Evolutionary conservation across 2,113 vertebrate genomes (phyloP).

Genomic region (Nyctibius bracteatus): DNA sequence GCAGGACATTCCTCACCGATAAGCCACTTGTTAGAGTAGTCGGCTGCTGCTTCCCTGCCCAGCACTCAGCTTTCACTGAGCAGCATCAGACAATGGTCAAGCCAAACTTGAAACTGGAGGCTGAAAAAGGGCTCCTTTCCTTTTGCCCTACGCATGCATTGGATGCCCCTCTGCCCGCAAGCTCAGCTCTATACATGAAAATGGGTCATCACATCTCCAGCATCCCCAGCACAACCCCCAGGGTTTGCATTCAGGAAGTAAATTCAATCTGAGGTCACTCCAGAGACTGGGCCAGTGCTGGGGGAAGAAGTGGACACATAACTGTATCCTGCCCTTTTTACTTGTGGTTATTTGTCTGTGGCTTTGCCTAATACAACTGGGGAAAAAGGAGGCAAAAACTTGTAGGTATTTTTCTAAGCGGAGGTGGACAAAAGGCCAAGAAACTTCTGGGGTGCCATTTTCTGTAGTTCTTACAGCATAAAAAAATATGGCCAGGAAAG

Average conservation of each 20-base stretch:
- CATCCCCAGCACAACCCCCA: rapidly evolving
- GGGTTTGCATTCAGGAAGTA: neutral
- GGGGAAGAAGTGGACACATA: neutral
- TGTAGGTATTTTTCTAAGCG: neutral
- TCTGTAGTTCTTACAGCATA: neutral
- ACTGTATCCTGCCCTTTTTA: neutral
- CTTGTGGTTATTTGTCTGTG: neutral
- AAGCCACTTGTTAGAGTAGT: slow-evolving; percentile 79
- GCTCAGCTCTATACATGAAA: neutral
- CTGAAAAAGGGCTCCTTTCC: neutral
- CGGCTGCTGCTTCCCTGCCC: slow-evolving; percentile 24
- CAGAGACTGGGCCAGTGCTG: neutral
- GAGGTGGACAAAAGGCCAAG: neutral
- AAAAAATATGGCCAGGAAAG: neutral
- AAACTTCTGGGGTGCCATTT: neutral
- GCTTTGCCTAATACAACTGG: neutral
- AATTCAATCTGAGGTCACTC: neutral
- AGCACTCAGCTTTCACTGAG: neutral
- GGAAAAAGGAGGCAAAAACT: neutral
- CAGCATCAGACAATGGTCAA: neutral
- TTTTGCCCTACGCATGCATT: rapidly evolving
- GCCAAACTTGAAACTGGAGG: neutral
- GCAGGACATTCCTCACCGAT: slow-evolving; percentile 69
- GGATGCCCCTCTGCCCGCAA: rapidly evolving
- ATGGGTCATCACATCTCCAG: neutral